Evolutionary conservation across 2,113 vertebrate species (phyloP).

Genomic region (Trichechus manatus): DNA sequence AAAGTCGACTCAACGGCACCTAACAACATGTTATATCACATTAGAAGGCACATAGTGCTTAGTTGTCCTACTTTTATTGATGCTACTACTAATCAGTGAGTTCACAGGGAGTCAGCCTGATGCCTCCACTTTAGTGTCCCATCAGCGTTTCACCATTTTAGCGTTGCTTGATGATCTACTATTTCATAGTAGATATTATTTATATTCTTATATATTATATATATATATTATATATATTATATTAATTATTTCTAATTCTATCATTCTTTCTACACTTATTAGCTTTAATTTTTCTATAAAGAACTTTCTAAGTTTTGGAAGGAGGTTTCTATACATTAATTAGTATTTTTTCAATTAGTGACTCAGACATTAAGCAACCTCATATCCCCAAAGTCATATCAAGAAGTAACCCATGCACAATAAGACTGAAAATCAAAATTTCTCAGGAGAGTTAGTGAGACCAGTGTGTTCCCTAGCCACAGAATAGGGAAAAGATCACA

Average conservation of each 20-base stretch:
- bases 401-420: neutral
- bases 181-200: no score
- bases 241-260: neutral
- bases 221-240: no score
- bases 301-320: neutral
- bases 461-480: neutral
- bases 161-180: neutral
- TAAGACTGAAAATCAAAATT: neutral
- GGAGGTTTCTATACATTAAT: neutral
- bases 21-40: neutral
- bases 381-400: neutral
- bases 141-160: constrained; percentile 8
- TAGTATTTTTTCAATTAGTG: neutral
- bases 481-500: neutral
- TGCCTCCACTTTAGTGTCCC: neutral
- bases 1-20: no score
- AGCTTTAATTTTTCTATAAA: neutral
- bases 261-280: neutral
- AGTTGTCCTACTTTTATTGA: neutral
- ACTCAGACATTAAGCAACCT: neutral
- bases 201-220: no score
- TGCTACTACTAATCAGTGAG: neutral
- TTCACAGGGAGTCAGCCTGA: neutral
- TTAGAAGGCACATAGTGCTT: neutral
- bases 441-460: neutral